A percentile compares a stretch with the other conserved stretches of the same genome.
These are phyloP conservation scores for Thamnophis sirtalis DNA, from an alignment of 2,113 vertebrate species.

Conservation along the genomic window DNA sequence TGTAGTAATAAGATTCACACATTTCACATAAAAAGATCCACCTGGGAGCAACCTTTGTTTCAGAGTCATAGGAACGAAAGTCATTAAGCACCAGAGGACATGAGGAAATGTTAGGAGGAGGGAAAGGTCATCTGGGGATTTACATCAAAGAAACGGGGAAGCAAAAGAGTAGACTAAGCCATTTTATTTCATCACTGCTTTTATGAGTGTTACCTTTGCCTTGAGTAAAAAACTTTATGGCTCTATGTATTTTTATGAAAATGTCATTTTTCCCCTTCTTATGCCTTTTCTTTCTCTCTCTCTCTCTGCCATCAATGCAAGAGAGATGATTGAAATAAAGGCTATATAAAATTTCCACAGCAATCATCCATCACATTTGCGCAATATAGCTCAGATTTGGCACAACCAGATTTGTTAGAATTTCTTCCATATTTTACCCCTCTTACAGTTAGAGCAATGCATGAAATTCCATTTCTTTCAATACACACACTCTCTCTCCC, in stretches of 20 bases:
- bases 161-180: not conserved
- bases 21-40: not conserved
- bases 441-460: not conserved
- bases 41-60: not conserved
- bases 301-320: not conserved
- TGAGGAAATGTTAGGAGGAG: not conserved
- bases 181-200: slow-evolving; percentile 3
- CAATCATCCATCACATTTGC: not conserved
- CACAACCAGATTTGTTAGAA: not conserved
- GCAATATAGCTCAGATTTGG: not conserved
- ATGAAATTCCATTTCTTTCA: not conserved
- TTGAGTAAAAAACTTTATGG: slow-evolving; percentile 11
- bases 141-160: not conserved
- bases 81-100: slow-evolving; percentile 11
- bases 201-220: slow-evolving; percentile 2
- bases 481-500: not conserved
- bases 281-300: not conserved
- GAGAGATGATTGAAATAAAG: not conserved
- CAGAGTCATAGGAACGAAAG: not conserved
- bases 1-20: not conserved
- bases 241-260: not conserved
- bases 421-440: not conserved
- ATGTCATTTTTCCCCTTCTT: not conserved
- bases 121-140: slow-evolving; percentile 1
- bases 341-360: not conserved